A percentile compares a stretch with the other conserved stretches of the same genome.
Conservation (phyloP, 2,113 vertebrate genomes). For the Tachysurus vachellii region DNA sequence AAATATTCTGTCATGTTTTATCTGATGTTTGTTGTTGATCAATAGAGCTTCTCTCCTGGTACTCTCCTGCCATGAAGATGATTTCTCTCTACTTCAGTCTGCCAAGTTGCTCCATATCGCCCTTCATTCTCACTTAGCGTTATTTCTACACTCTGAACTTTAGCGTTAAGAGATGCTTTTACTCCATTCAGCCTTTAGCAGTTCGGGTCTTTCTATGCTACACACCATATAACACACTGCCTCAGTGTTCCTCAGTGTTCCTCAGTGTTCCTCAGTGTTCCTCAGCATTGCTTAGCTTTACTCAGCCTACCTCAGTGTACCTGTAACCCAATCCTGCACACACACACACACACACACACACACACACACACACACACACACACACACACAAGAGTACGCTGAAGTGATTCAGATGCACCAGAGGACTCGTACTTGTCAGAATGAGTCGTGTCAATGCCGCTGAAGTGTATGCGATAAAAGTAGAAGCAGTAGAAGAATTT, state of each 20-base stretch:
- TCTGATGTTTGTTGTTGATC: background rate
- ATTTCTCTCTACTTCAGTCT: background rate
- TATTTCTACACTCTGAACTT: background rate
- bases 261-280: background rate
- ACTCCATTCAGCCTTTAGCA: background rate
- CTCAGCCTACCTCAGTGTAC: background rate
- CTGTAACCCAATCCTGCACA: background rate
- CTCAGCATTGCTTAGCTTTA: background rate
- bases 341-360: background rate
- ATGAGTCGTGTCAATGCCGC: conserved; percentile 11
- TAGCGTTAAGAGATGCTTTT: background rate
- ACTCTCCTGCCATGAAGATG: background rate
- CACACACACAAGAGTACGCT: background rate
- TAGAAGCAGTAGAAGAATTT: conserved; percentile 1
- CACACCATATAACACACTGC: background rate
- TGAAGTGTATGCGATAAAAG: conserved; percentile 28
- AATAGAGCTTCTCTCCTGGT: background rate
- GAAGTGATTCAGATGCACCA: background rate
- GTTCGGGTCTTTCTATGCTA: background rate
- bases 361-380: conserved; percentile 8
- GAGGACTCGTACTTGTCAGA: conserved; percentile 24
- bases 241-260: background rate
- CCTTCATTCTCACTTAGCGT: background rate
- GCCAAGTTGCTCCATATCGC: background rate
- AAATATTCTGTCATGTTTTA: background rate